These are phyloP conservation scores for Lithosia quadra DNA, from an alignment of 2,888 invertebrate genomes.

Conservation along the genomic window DNA sequence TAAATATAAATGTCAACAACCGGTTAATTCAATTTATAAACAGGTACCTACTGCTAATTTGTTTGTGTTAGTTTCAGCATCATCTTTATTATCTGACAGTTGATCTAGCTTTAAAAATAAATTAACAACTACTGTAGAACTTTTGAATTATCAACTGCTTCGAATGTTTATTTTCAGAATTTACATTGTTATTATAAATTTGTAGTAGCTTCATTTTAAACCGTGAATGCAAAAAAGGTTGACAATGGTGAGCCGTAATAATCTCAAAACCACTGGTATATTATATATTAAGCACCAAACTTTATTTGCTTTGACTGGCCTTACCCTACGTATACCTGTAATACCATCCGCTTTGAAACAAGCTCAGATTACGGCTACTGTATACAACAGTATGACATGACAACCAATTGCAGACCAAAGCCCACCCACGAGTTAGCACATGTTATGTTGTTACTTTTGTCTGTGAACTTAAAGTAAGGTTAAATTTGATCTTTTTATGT, in stretches of 20 bases:
- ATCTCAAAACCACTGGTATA: background rate
- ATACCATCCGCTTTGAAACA: background rate
- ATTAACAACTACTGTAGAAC: background rate
- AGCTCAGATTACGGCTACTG: background rate
- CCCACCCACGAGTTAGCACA: background rate
- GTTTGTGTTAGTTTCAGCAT: conserved; percentile 2
- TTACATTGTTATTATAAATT: too few relatives aligned
- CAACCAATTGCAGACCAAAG: background rate
- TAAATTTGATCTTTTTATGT: background rate
- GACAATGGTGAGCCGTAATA: too few relatives aligned
- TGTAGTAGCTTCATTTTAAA: background rate
- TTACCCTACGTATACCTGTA: background rate
- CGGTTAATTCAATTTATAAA: background rate
- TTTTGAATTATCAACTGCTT: background rate
- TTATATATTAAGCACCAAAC: background rate
- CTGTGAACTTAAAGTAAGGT: background rate
- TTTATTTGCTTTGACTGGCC: background rate
- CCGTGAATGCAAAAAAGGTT: too few relatives aligned
- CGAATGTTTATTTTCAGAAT: too few relatives aligned
- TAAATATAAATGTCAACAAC: background rate
- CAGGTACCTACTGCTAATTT: background rate
- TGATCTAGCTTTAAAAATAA: background rate
- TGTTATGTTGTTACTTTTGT: background rate
- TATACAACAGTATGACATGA: background rate
- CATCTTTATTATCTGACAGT: background rate